Evolutionary conservation across 1,140 invertebrate species (phyloP).

Genomic region (Orchestia grillus): DNA sequence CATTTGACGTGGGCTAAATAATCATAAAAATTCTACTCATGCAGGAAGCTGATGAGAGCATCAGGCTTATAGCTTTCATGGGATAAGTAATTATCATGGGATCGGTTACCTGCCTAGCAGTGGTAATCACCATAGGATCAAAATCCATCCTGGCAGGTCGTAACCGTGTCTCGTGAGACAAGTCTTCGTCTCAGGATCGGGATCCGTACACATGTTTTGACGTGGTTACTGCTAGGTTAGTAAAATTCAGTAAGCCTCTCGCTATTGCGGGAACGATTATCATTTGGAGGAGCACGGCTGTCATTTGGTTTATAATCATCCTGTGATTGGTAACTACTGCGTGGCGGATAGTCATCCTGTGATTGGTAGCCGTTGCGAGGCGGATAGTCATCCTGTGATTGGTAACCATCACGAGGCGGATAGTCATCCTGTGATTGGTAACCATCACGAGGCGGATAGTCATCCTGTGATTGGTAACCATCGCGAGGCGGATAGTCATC

Average conservation of each 20-base stretch:
- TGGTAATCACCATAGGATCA: too few species aligned
- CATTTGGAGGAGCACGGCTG: neutral
- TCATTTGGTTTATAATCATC: neutral
- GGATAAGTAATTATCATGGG: neutral
- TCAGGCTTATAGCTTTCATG: neutral
- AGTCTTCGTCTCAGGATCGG: too few species aligned
- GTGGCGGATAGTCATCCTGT: neutral
- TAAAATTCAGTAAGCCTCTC: too few species aligned
- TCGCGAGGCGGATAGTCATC: neutral
- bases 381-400: neutral
- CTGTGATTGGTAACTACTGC: neutral
- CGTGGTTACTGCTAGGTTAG: too few species aligned
- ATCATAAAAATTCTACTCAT: neutral
- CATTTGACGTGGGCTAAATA: neutral
- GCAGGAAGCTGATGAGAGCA: too few species aligned
- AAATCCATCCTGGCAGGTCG: too few species aligned
- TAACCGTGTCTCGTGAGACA: too few species aligned
- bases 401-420: neutral
- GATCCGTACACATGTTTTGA: too few species aligned
- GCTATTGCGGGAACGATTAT: neutral
- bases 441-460: neutral
- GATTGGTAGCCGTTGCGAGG: neutral
- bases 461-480: neutral
- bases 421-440: neutral
- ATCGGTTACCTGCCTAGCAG: neutral